phyloP scores from a whole-genome alignment of 2,797 vertebrate genomes.

The Anisognathus igniventris region DNA sequence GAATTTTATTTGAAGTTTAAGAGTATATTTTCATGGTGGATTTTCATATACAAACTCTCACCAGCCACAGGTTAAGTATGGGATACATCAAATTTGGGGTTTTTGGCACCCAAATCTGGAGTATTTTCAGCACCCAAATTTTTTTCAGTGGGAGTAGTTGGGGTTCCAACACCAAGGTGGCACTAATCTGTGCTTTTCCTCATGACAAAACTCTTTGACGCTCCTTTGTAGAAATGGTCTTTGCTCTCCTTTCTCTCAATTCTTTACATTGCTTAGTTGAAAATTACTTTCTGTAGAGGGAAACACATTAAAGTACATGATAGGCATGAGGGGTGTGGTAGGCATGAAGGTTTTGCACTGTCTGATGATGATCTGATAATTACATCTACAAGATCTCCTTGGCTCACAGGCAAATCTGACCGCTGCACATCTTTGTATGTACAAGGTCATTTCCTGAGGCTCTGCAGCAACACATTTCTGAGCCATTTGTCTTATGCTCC shows the following conservation, averaged over 20 bases:
- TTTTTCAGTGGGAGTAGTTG: not conserved
- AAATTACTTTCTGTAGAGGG: not conserved
- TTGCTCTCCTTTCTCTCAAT: not conserved
- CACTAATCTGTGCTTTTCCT: not conserved
- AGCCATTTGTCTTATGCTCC: not conserved
- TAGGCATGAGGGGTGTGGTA: not conserved
- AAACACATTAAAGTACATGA: not conserved
- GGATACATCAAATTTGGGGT: not conserved
- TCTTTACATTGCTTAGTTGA: not conserved
- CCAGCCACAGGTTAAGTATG: not conserved
- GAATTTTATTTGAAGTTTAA: not conserved
- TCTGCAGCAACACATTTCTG: not conserved
- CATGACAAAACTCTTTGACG: accelerated
- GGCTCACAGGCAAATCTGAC: not conserved
- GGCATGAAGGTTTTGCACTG: not conserved
- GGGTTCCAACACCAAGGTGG: too few relatives aligned
- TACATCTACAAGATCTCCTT: not conserved
- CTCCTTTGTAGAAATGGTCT: not conserved
- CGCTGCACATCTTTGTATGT: not conserved
- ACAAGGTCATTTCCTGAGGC: not conserved
- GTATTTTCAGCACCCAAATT: not conserved
- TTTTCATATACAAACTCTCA: not conserved
- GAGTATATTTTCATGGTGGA: not conserved
- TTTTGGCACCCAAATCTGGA: not conserved
- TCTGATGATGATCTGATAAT: not conserved